These are phyloP conservation scores for Halcyon chelicuti DNA, from an alignment of 2,797 vertebrate species.

Conservation along the genomic window DNA sequence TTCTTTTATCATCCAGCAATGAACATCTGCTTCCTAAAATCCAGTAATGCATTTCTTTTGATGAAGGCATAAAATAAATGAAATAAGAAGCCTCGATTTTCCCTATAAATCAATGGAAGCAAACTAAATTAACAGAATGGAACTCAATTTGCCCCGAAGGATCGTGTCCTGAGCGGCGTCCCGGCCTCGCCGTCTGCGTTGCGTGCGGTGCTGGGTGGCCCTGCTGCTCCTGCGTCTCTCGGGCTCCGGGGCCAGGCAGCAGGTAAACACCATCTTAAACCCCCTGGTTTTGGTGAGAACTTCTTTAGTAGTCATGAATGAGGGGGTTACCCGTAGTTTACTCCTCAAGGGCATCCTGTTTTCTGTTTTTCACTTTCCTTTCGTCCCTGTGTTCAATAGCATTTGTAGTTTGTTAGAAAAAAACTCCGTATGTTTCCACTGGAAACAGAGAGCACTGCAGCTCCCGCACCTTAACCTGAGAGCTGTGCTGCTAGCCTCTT, in stretches of 20 bases:
- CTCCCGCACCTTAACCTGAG: not conserved
- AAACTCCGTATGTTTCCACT: not conserved
- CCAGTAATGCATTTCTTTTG: not conserved
- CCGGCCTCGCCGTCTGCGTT: not conserved
- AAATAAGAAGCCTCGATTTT: not conserved
- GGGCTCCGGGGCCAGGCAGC: not conserved
- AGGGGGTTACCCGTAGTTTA: not conserved
- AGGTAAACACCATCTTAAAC: not conserved
- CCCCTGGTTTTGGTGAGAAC: rapidly evolving
- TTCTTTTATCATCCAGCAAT: constrained; percentile 21
- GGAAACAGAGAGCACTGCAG: not conserved
- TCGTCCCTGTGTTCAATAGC: not conserved
- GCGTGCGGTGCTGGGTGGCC: no score
- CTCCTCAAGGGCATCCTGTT: not conserved
- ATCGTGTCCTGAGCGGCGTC: not conserved
- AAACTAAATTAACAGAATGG: not conserved
- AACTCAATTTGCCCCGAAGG: not conserved
- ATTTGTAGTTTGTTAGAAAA: not conserved
- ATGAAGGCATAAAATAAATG: not conserved
- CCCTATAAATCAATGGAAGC: not conserved
- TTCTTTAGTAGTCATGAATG: not conserved
- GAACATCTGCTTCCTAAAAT: constrained; percentile 27
- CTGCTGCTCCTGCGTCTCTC: no score
- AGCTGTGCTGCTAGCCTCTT: not conserved
- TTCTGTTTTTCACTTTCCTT: not conserved